Evolutionary conservation across 1,140 invertebrate species (phyloP).

Genomic region (Meloidogyne hapla): DNA sequence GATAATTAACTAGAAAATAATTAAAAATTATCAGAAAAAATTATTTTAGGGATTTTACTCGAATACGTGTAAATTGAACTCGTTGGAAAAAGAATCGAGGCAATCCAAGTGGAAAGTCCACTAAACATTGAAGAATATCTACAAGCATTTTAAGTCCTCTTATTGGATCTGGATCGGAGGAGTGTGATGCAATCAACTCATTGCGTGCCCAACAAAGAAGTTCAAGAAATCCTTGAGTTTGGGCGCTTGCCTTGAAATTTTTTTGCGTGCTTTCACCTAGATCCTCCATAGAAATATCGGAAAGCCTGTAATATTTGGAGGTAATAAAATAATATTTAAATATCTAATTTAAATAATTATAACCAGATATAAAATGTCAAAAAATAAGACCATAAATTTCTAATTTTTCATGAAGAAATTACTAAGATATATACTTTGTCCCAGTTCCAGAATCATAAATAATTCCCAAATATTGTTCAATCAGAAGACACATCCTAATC

Average conservation of each 20-base stretch:
- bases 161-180: background rate
- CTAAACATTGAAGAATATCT: conserved; percentile 15
- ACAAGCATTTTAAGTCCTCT: background rate
- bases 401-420: background rate
- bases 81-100: conserved; percentile 31
- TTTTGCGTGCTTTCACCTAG: conserved; percentile 20
- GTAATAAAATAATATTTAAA: too few relatives aligned
- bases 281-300: conserved; percentile 24
- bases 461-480: conserved; percentile 24
- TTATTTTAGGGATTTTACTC: background rate
- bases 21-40: background rate
- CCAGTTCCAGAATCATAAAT: background rate
- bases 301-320: conserved; percentile 8
- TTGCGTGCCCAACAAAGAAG: conserved; percentile 22
- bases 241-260: background rate
- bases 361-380: too few relatives aligned
- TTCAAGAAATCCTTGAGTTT: background rate
- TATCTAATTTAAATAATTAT: too few relatives aligned
- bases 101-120: conserved; percentile 18
- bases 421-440: background rate
- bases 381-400: background rate
- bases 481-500: conserved; percentile 23
- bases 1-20: conserved; percentile 23
- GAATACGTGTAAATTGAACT: conserved; percentile 21
- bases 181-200: background rate